phyloP scores from a whole-genome alignment of 2,113 vertebrate genomes.

The Laticauda colubrina region DNA sequence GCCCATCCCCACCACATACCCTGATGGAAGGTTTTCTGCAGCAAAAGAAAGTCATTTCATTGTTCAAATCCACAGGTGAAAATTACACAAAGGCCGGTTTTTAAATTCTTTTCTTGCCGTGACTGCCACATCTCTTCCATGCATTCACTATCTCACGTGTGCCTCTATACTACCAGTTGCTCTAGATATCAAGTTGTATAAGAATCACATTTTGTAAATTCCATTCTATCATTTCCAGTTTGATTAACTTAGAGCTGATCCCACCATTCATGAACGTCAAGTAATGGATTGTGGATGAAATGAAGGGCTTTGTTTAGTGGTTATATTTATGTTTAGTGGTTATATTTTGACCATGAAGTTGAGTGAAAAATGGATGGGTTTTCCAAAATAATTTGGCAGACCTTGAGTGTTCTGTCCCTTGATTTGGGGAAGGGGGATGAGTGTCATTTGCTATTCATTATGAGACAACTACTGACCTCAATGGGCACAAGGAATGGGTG shows the following conservation, averaged over 20 bases:
- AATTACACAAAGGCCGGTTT: accelerated
- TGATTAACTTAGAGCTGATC: neutral
- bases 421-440: neutral
- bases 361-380: neutral
- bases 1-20: neutral
- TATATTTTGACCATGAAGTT: neutral
- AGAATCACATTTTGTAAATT: neutral
- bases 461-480: neutral
- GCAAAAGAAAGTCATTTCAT: conserved; percentile 4
- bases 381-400: neutral
- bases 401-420: neutral
- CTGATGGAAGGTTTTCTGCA: neutral
- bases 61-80: conserved; percentile 8
- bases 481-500: neutral
- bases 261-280: neutral
- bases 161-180: neutral
- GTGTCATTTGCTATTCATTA: neutral
- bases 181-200: neutral
- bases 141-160: neutral
- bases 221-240: neutral
- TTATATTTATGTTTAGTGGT: neutral
- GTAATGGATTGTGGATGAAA: too few species aligned
- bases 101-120: neutral
- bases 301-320: neutral
- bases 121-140: neutral